Evolutionary conservation across 2,888 invertebrate genomes (phyloP).

Genomic region (Phyto melanocephala): DNA sequence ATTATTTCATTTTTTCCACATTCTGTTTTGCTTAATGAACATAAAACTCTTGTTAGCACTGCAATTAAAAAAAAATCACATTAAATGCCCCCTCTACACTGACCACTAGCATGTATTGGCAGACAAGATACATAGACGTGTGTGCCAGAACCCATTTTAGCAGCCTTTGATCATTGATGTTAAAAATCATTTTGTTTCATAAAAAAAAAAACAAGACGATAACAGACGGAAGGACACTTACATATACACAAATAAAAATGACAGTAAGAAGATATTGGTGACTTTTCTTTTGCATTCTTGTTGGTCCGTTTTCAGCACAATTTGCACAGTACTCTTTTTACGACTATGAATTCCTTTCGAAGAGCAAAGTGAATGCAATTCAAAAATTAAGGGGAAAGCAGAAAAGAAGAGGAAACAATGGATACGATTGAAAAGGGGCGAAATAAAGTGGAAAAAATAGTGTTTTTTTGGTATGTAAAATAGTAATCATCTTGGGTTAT

Average conservation of each 20-base stretch:
- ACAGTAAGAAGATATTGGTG: conserved; percentile 5
- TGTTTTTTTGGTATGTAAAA: conserved; percentile 25
- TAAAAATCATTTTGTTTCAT: conserved; percentile 49
- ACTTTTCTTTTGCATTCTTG: conserved; percentile 35
- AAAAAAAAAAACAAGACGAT: neutral
- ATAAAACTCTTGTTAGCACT: neutral
- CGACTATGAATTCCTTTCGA: neutral
- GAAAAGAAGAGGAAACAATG: neutral
- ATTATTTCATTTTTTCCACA: neutral
- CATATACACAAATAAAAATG: neutral
- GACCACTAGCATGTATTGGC: conserved; percentile 45
- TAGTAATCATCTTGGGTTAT: conserved; percentile 44
- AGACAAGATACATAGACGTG: conserved; percentile 42
- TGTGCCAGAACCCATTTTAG: neutral
- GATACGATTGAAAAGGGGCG: conserved; percentile 14
- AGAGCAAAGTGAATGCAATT: neutral
- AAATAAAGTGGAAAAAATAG: conserved; percentile 31
- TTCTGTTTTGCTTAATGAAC: conserved; percentile 5
- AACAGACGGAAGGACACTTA: neutral
- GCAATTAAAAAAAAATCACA: conserved; percentile 35
- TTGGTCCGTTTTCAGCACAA: conserved; percentile 29
- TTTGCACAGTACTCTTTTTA: conserved; percentile 30
- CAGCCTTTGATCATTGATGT: conserved; percentile 57
- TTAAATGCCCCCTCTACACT: neutral
- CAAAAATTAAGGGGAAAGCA: neutral